Base-by-base conservation (phyloP, 2,888 invertebrate species). In the Pristionchus fissidentatus region DNA sequence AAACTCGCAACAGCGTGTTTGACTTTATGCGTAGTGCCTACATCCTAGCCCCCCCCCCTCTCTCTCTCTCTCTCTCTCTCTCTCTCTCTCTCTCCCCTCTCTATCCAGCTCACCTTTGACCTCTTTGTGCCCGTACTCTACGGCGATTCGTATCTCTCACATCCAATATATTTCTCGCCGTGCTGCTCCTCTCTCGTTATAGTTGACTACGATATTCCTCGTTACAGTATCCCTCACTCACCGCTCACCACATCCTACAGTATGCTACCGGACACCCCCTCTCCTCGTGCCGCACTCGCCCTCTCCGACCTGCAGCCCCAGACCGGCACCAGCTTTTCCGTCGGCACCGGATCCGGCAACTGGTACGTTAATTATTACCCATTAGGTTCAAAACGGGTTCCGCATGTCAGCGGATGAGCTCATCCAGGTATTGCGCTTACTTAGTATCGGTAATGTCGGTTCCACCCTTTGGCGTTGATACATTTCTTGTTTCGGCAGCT, bases 221-320 rank as follows among this genome's bases (percentile, higher is more conserved):
- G 15, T 38, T 78, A 52, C 52, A 52, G 52, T 78, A 78, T 32
- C 35, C 41, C 2, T 75, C 46, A 41, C n/a, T 29, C 75, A 41
- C 80, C 5, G 43, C 38, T 38, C n/a, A n/a, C 4, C 13, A 3
- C 60, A 7, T 10, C 49, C 62, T 80, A n/a, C 80, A 82, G 38
- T 22, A 91, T 91, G 90, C 89, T 91, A 83, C 91, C 91, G 60
- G 91, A 91, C 83, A 89, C 89, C 66, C 92, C 91, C 86, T 91
- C 90, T 19, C 92, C 92, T 78, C 91, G 92, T 80, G 90, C 91
- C 73, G 92, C 91, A 55, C 87, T 92, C 70, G 92, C 92, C 83
- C 89, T 92, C 70, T 90, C 90, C 86, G 92, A 92, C 83, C 87
- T 92, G n/a, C 92, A 90, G 84, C 88, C 88, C 13, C 88, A 90